A percentile compares a stretch with the other conserved stretches of the same genome.
Conservation (phyloP, 2,797 vertebrate species). For the Halcyon badia region DNA sequence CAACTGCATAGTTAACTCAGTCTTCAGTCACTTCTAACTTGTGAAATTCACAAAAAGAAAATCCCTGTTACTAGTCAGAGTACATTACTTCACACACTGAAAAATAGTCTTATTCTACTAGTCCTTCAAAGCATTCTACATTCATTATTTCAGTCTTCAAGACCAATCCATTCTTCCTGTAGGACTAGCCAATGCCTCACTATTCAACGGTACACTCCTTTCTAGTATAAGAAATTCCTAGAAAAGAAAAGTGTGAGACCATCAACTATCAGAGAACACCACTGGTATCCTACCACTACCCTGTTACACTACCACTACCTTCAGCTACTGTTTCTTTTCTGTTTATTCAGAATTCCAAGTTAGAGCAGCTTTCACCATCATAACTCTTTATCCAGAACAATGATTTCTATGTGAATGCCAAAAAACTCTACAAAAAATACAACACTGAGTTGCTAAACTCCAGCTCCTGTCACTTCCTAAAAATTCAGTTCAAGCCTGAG, state of each 20-base stretch:
- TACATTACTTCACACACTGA: background rate
- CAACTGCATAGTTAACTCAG: background rate
- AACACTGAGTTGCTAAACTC: background rate
- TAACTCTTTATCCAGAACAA: background rate
- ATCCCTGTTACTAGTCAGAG: background rate
- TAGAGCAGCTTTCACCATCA: background rate
- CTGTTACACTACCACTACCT: background rate
- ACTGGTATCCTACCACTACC: fast-evolving
- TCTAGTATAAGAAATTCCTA: background rate
- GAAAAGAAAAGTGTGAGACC: background rate
- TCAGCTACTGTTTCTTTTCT: background rate
- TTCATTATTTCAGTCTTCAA: background rate
- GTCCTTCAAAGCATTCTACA: background rate
- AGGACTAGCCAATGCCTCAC: background rate
- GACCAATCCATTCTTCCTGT: background rate
- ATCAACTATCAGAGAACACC: background rate
- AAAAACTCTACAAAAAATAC: background rate
- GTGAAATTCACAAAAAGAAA: background rate
- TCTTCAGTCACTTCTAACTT: background rate
- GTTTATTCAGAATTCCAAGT: background rate
- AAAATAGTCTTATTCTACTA: background rate
- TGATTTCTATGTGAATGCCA: background rate
- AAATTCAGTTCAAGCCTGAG: background rate
- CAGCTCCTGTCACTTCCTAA: background rate
- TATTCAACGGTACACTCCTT: background rate